Evolutionary conservation across 2,113 vertebrate genomes (phyloP).

Genomic region (Oophaga pumilio): DNA sequence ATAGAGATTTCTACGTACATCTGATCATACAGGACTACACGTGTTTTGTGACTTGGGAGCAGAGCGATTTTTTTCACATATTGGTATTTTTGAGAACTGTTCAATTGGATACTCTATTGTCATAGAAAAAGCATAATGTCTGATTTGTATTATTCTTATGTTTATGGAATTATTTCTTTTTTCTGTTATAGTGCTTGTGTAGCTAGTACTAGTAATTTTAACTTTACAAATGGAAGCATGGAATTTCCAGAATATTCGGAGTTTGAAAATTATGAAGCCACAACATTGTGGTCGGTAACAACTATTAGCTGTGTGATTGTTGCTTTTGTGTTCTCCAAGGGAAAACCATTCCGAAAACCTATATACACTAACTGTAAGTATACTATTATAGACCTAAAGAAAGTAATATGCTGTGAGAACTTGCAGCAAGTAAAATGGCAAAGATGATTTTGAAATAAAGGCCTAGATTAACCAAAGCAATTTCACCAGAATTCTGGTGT

Average conservation of each 20-base stretch:
- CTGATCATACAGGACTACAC: too few species aligned
- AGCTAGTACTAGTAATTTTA: neutral
- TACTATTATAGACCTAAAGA: neutral
- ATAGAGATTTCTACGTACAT: too few species aligned
- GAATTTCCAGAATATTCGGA: neutral
- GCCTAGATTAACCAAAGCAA: too few species aligned
- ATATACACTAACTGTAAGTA: conserved; percentile 75
- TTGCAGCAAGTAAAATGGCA: neutral
- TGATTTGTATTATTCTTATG: neutral
- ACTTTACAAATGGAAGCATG: neutral
- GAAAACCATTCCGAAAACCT: conserved; percentile 73
- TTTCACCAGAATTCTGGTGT: too few species aligned
- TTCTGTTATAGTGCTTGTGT: conserved; percentile 28
- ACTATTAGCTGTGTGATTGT: conserved; percentile 66
- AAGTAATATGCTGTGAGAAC: too few species aligned
- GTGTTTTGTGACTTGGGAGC: too few species aligned
- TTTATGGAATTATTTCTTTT: neutral
- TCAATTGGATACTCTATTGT: neutral
- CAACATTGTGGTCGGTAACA: conserved; percentile 66
- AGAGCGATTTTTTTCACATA: too few species aligned
- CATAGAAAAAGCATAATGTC: neutral
- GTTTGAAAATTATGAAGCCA: conserved; percentile 68
- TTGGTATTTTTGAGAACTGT: neutral
- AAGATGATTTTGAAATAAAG: too few species aligned
- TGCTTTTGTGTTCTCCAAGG: conserved; percentile 73